Conservation (phyloP, 30 jellyfish, hydroid and myxozoan genomes). For the Pelagia noctiluca region DNA sequence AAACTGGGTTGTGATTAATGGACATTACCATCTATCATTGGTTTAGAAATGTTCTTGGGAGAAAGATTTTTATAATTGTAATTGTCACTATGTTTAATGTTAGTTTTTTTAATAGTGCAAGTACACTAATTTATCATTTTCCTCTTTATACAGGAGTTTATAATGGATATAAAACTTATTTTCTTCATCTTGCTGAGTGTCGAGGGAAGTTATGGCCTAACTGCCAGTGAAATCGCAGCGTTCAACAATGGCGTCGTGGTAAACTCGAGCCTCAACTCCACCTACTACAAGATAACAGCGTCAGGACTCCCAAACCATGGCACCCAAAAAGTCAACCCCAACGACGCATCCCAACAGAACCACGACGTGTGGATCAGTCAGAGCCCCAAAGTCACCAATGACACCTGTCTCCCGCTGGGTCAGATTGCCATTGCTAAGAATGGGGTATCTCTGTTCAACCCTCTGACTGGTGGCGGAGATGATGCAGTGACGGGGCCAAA, state of each 20-base stretch:
- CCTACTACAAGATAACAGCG: background rate
- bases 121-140: too few species aligned
- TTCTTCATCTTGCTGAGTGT: too few species aligned
- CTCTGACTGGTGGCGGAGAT: background rate
- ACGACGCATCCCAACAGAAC: background rate
- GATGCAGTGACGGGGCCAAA: conserved; percentile 2
- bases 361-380: background rate
- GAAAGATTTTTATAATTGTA: too few species aligned
- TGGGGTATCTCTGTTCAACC: background rate
- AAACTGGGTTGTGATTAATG: too few species aligned
- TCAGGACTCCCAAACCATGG: background rate
- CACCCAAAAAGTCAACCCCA: background rate
- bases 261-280: background rate
- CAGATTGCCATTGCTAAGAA: background rate
- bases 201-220: background rate
- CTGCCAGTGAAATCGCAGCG: background rate
- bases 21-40: too few species aligned
- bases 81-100: too few species aligned
- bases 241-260: background rate
- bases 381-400: background rate
- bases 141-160: too few species aligned
- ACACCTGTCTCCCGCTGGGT: background rate
- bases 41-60: too few species aligned
- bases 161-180: too few species aligned
- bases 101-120: too few species aligned